Evolutionary conservation across 2,888 invertebrate species (phyloP).

Genomic region (Esperia sulphurella): DNA sequence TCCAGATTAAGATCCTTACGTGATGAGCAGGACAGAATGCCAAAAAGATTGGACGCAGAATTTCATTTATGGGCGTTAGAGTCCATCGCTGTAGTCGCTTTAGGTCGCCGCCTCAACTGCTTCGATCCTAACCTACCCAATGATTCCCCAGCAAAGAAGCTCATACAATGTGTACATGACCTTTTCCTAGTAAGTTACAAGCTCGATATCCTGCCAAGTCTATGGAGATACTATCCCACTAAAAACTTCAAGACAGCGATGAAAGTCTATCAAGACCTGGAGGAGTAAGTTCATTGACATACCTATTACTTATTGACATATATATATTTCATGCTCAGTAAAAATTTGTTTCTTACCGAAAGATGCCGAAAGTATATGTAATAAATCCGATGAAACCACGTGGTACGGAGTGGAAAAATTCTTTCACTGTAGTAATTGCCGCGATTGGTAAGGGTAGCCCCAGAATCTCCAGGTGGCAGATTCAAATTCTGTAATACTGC

Average conservation of each 20-base stretch:
- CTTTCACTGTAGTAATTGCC: too few relatives aligned
- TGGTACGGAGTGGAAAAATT: too few relatives aligned
- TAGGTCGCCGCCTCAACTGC: conserved; percentile 57
- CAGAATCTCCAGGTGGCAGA: too few relatives aligned
- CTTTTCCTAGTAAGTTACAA: conserved; percentile 23
- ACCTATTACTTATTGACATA: too few relatives aligned
- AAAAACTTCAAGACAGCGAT: conserved; percentile 46
- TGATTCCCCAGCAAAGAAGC: conserved; percentile 46
- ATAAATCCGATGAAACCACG: too few relatives aligned
- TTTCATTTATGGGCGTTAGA: conserved; percentile 83
- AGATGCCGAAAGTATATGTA: too few relatives aligned
- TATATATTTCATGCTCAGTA: too few relatives aligned
- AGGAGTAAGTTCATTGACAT: conserved; percentile 32
- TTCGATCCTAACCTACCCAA: conserved; percentile 44
- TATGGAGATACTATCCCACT: conserved; percentile 48
- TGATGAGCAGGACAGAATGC: conserved; percentile 74
- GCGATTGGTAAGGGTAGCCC: too few relatives aligned
- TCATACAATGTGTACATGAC: conserved; percentile 50
- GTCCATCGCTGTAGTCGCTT: conserved; percentile 60
- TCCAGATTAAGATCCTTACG: conserved; percentile 74
- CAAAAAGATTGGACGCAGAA: conserved; percentile 73
- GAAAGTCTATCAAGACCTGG: conserved; percentile 48
- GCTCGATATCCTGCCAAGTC: conserved; percentile 35
- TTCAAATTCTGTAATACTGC: too few relatives aligned
- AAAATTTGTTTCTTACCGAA: too few relatives aligned